Evolutionary conservation across 2,797 vertebrate species (phyloP).

Genomic region (Centroberyx gerrardi): DNA sequence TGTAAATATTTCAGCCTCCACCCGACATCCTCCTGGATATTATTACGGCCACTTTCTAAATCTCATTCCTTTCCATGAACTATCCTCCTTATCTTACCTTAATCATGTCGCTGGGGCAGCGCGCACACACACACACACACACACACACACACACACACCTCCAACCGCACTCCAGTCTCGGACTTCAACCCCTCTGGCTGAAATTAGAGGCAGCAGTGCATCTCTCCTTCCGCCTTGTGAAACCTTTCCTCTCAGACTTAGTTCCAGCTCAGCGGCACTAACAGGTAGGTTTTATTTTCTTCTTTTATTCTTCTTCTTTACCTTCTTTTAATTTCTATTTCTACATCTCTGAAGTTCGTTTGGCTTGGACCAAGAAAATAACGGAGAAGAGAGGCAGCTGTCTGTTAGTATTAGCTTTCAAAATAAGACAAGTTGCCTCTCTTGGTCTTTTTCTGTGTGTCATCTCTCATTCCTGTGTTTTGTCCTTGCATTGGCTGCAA

Average conservation of each 20-base stretch:
- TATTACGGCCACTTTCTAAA: constrained; percentile 13
- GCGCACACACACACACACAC: constrained; percentile 33
- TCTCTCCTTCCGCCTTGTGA: constrained; percentile 59
- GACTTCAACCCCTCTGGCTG: constrained; percentile 81
- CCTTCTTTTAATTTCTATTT: not conserved
- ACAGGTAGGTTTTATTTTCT: constrained; percentile 66
- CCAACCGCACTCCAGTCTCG: constrained; percentile 56
- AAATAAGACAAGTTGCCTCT: not conserved
- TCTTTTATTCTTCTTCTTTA: constrained; percentile 3
- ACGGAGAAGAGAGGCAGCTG: not conserved
- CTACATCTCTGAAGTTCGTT: not conserved
- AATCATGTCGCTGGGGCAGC: constrained; percentile 35
- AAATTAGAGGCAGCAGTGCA: constrained; percentile 68
- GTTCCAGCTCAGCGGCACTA: constrained; percentile 26
- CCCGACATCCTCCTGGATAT: not conserved
- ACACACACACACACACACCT: constrained; percentile 33
- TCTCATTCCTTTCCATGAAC: constrained; percentile 25
- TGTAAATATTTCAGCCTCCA: not conserved
- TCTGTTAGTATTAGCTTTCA: constrained; percentile 20
- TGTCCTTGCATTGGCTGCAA: not conserved
- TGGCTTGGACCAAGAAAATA: too few species aligned
- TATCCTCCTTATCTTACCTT: constrained; percentile 53
- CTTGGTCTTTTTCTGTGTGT: not conserved
- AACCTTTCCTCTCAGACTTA: constrained; percentile 33
- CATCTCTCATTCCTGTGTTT: not conserved